Evolutionary conservation across 2,888 invertebrate genomes (phyloP), one percentile per base, ranked within the genome.

Genomic region (Orchestes rusci): DNA sequence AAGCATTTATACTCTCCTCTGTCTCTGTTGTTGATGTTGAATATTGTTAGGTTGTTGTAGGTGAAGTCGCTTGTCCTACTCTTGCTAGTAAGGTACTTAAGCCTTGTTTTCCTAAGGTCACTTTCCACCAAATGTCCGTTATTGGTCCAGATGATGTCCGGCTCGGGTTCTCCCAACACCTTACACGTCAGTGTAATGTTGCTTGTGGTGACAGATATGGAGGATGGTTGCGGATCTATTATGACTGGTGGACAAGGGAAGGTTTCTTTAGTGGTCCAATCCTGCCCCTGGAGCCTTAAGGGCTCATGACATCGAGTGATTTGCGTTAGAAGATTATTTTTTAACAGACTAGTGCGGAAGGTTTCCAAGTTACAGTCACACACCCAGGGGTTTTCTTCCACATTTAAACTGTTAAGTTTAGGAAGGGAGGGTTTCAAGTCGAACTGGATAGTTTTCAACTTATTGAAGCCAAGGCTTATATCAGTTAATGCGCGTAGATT

Each of bases 171-270:
- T 16, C 47, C 52, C 7, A 32, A 28, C 13, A 51, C 48, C 53
- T 78, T 79, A 56, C 91, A 91, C 10, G 77, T 74, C 12, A 91
- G 65, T 0, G 85, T 86, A 5, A 83, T 75, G 53, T 82, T 81
- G 30, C 79, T 79, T 7, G 5, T 23, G 7, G 10, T 7, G 5
- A 10, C 23, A 8, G 73, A 73, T 12, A 74, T 76, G 4, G 75
- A 76, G 8, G 76, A 75, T 53, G 71, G 69, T 31, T 76, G 68
- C 3, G 82, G 82, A 54, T 79, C 78, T 2, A 80, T 64, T 50
- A 91, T 86, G 57, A 77, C 76, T 0, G 91, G 91, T 39, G 76
- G 73, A 64, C 92, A 92, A 10, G 91, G 91, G 61, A 91, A 91
- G 52, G 87, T 80, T 39, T 80, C 78, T 52, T 73, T 73, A 30